phyloP scores from a whole-genome alignment of 1,140 invertebrate species.

The Ceratoteleas bidentatus region DNA sequence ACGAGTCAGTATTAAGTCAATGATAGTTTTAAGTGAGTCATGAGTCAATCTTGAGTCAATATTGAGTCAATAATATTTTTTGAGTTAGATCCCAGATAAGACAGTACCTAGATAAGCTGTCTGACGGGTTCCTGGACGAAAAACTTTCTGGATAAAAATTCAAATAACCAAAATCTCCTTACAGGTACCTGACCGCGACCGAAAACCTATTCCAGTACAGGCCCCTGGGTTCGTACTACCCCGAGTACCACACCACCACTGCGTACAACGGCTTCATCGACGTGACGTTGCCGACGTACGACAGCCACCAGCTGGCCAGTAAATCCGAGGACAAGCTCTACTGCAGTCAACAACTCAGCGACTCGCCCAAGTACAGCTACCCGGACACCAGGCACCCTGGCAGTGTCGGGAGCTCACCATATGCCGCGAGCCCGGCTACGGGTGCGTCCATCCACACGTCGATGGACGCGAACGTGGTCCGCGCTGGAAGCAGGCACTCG shows the following conservation, averaged over 20 bases:
- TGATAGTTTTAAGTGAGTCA: too few species aligned
- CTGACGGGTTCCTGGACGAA: too few species aligned
- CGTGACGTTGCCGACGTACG: slow-evolving; percentile 81
- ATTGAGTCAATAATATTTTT: too few species aligned
- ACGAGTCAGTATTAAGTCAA: too few species aligned
- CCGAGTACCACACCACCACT: slow-evolving; percentile 86
- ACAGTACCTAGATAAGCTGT: too few species aligned
- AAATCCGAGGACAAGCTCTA: slow-evolving; percentile 85
- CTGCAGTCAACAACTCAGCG: slow-evolving; percentile 82
- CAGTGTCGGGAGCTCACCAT: slow-evolving; percentile 79
- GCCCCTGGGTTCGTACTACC: slow-evolving; percentile 88
- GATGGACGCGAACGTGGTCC: slow-evolving; percentile 73
- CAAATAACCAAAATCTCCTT: too few species aligned
- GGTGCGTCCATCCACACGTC: slow-evolving; percentile 74
- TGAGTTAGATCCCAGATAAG: too few species aligned
- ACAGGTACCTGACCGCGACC: slow-evolving; percentile 85
- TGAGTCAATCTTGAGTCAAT: too few species aligned
- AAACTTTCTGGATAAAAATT: too few species aligned
- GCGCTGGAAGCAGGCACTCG: slow-evolving; percentile 82
- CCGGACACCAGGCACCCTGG: slow-evolving; percentile 80
- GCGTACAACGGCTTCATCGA: slow-evolving; percentile 83
- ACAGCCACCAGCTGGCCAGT: slow-evolving; percentile 80
- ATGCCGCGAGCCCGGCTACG: slow-evolving; percentile 77
- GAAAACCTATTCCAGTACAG: slow-evolving; percentile 94
- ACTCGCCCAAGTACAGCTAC: slow-evolving; percentile 79